phyloP scores from a whole-genome alignment of 2,797 vertebrate genomes.

The Enteromius treurensis region DNA sequence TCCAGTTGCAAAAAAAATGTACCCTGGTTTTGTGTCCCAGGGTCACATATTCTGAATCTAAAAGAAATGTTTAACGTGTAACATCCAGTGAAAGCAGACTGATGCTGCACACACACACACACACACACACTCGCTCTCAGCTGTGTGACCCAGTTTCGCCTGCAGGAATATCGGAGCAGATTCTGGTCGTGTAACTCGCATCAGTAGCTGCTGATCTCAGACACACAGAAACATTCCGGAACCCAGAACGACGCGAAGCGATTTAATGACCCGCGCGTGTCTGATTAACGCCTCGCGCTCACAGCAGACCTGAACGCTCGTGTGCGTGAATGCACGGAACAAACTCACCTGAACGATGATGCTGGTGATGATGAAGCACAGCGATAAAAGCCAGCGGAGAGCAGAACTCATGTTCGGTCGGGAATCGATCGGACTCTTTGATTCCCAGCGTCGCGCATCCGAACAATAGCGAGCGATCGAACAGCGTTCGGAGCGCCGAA shows the following conservation, averaged over 20 bases:
- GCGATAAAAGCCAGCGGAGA: constrained; percentile 6
- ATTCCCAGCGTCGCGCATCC: constrained; percentile 69
- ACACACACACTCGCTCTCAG: constrained; percentile 52
- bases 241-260: neutral
- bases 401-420: constrained; percentile 50
- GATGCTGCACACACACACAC: constrained; percentile 20
- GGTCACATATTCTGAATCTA: neutral
- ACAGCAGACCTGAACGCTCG: neutral
- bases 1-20: too few species aligned
- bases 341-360: constrained; percentile 69
- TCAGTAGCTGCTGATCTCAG: neutral
- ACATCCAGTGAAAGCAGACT: constrained; percentile 5
- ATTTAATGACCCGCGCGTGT: neutral
- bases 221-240: neutral
- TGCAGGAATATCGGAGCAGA: constrained; percentile 59
- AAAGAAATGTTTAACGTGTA: neutral
- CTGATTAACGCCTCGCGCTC: neutral
- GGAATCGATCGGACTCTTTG: constrained; percentile 45
- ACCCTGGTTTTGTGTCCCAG: neutral
- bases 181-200: neutral
- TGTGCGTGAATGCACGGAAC: neutral
- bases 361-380: constrained; percentile 16
- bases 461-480: constrained; percentile 78
- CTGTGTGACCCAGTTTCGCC: constrained; percentile 77
- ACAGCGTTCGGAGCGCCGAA: constrained; percentile 64